These are phyloP conservation scores for Drosophila pallidifrons DNA, from an alignment of 1,140 invertebrate species.

Conservation along the genomic window DNA sequence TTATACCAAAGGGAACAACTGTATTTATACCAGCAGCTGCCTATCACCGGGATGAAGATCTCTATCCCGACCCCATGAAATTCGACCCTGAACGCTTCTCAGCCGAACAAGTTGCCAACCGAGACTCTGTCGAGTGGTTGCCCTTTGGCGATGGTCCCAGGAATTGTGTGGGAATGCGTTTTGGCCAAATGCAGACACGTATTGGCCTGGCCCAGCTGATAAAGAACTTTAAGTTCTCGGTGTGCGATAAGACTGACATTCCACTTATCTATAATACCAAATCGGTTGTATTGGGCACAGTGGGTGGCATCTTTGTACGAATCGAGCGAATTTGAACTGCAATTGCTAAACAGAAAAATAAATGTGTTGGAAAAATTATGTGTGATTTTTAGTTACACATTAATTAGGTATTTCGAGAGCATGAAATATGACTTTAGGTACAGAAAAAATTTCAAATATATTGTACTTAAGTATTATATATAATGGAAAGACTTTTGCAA, in stretches of 20 bases:
- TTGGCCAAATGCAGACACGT: conserved; percentile 85
- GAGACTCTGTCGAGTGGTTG: conserved; percentile 85
- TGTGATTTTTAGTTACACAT: too few species aligned
- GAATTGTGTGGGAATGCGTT: conserved; percentile 86
- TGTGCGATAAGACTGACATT: conserved; percentile 66
- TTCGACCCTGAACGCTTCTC: conserved; percentile 87
- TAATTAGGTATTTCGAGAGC: too few species aligned
- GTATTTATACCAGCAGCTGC: conserved; percentile 87
- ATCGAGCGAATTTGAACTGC: conserved; percentile 37
- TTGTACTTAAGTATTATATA: too few species aligned
- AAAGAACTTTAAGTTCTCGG: conserved; percentile 72
- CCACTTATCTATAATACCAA: conserved; percentile 55
- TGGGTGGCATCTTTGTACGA: conserved; percentile 50
- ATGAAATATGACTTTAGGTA: too few species aligned
- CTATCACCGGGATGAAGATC: conserved; percentile 86
- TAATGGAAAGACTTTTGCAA: too few species aligned
- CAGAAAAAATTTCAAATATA: too few species aligned
- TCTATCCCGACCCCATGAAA: conserved; percentile 87
- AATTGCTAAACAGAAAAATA: not conserved
- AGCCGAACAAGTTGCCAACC: conserved; percentile 84
- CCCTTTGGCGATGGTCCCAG: conserved; percentile 89
- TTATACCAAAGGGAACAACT: conserved; percentile 87
- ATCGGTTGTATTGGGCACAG: conserved; percentile 53
- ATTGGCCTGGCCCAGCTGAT: conserved; percentile 84
- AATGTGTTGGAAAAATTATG: too few species aligned